Percentiles rank a stretch among this genome's conserved stretches.
These are phyloP conservation scores for Pollachius pollachius DNA, from an alignment of 2,113 vertebrate species.

Conservation along the genomic window DNA sequence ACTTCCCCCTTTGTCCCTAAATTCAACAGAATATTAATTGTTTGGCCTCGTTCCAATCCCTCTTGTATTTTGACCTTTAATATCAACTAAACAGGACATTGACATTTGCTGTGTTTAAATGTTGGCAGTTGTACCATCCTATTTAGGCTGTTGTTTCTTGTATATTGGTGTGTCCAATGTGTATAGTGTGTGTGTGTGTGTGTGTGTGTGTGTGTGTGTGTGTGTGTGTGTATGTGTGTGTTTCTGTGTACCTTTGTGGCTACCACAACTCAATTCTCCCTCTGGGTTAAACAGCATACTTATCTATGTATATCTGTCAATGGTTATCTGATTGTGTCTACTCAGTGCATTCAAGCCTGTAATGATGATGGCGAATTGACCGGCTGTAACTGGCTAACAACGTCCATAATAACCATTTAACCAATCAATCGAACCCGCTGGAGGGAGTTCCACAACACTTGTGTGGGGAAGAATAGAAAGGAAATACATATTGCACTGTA, in stretches of 20 bases:
- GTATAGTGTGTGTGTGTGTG: no score
- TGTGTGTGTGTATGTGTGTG: background rate
- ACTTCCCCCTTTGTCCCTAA: no score
- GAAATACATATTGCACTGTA: no score
- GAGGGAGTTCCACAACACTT: constrained; percentile 22
- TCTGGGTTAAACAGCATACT: background rate
- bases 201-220: background rate
- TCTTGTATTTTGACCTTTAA: no score
- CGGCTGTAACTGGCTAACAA: constrained; percentile 62
- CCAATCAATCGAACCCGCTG: constrained; percentile 54
- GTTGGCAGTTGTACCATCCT: no score
- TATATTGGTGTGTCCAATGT: no score
- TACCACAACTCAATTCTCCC: background rate
- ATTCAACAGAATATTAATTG: no score
- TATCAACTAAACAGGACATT: no score
- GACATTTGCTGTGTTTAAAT: no score
- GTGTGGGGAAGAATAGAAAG: background rate
- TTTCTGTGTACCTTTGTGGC: background rate
- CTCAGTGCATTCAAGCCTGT: constrained; percentile 48
- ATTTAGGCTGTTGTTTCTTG: no score
- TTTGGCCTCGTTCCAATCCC: no score
- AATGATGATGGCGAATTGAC: constrained; percentile 55
- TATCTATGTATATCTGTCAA: background rate
- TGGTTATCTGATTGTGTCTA: background rate
- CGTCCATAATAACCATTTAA: constrained; percentile 62